A percentile compares a stretch with the other conserved stretches of the same genome.
Evolutionary conservation across 2,113 vertebrate genomes (phyloP).

Genomic region (Thalassoma bifasciatum): DNA sequence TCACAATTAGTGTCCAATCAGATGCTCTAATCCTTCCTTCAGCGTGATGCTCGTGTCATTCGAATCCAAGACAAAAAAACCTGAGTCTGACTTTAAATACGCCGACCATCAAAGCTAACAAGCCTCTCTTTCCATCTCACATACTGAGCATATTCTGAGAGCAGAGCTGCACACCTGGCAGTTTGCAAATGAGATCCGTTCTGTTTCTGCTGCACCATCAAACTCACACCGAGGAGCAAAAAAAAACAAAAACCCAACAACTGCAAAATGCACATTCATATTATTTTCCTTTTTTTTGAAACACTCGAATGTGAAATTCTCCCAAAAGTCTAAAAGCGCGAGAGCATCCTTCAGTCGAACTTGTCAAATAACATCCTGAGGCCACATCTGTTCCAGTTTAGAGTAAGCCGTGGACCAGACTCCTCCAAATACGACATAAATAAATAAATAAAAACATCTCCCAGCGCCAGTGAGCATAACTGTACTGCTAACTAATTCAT

Average conservation of each 20-base stretch:
- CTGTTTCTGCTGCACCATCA: constrained; percentile 47
- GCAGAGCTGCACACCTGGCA: constrained; percentile 49
- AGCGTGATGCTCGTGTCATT: not conserved
- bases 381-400: constrained; percentile 25
- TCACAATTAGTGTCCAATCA: too few species aligned
- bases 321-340: constrained; percentile 4
- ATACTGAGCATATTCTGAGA: constrained; percentile 25
- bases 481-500: constrained; percentile 54
- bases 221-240: constrained; percentile 30
- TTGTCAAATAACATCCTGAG: constrained; percentile 38
- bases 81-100: constrained; percentile 32
- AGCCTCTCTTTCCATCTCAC: constrained; percentile 40
- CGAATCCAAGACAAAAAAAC: not conserved
- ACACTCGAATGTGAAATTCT: constrained; percentile 44
- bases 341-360: constrained; percentile 19
- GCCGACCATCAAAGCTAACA: constrained; percentile 35
- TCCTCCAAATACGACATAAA: not conserved
- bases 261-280: constrained; percentile 19
- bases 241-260: too few species aligned
- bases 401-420: constrained; percentile 11
- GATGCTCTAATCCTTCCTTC: too few species aligned
- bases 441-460: constrained; percentile 3
- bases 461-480: constrained; percentile 29
- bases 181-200: constrained; percentile 51
- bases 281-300: not conserved